Evolutionary conservation across 2,797 vertebrate species (phyloP), one percentile per base, ranked within the genome.

Genomic region (Mormyrops boulengeri): DNA sequence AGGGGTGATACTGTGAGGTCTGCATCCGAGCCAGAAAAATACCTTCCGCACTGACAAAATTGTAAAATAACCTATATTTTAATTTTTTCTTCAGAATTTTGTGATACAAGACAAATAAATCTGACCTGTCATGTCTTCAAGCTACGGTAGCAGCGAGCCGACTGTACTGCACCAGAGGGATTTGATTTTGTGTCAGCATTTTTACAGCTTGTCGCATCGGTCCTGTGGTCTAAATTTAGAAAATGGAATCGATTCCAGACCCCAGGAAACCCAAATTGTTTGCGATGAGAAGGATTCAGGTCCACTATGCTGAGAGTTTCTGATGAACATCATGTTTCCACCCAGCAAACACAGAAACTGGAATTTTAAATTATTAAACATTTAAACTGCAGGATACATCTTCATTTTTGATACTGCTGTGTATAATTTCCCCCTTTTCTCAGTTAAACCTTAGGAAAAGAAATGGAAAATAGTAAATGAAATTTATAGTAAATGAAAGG

Each of bases 171-270:
- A 55, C 12, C 52, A 85, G 26, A 55, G 52, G 85, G 85, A 57
- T 57, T 41, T 41, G 5, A 87, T 55, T 57, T 87, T 53, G 85
- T 26, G 22, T 87, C 85, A 87, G 82, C 85, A 55, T 53, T 87
- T 87, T 57, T 87, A 19, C 52, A 55, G 85, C 49, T 41, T 87
- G 85, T 87, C 52, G 47, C 49, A 87, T 85, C 44, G 44, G 47
- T 85, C 49, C 82, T 85, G 22, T 52, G 47, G 47, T 52, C 82
- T 85, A 52, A 85, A 85, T 47, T 52, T 85, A 50, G 82, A 85
- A 85, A 85, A 12, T 52, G 49, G 82, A 85, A 85, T 85, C 52
- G 11, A 87, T 53, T 87, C 52, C 50, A 53, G 17, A 2, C 14
- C 22, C 30, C 30, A 50, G 26, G 47, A 87, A 57, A 87, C 30